Conservation (phyloP, 1,140 invertebrate species). For the Araneus ventricosus region DNA sequence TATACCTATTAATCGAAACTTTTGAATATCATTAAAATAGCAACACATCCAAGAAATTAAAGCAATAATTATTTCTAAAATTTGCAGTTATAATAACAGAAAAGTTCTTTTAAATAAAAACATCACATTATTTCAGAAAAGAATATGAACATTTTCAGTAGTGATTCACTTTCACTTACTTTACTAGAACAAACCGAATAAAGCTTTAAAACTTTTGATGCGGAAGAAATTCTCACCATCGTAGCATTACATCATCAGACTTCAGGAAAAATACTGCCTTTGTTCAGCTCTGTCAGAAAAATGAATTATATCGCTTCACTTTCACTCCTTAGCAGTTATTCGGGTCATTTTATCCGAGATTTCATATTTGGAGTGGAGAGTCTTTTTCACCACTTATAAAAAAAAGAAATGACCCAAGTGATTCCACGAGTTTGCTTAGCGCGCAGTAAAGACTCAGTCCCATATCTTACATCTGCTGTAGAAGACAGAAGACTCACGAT, state of each 20-base stretch:
- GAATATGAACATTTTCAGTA: not conserved
- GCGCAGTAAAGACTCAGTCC: not conserved
- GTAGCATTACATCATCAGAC: slow-evolving; percentile 35
- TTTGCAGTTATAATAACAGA: no score
- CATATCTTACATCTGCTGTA: not conserved
- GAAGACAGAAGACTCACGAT: not conserved
- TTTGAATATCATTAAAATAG: no score
- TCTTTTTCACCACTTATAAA: not conserved
- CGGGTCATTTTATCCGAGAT: slow-evolving; percentile 54
- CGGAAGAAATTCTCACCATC: slow-evolving; percentile 33
- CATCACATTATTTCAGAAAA: not conserved
- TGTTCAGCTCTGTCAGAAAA: slow-evolving; percentile 41
- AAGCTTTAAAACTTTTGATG: slow-evolving; percentile 7
- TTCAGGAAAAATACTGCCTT: slow-evolving; percentile 46
- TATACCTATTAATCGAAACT: no score
- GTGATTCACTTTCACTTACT: not conserved
- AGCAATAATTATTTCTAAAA: no score
- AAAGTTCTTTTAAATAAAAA: not conserved
- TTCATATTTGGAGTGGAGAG: slow-evolving; percentile 18
- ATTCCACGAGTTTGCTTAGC: not conserved
- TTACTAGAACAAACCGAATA: not conserved
- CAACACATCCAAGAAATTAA: no score
- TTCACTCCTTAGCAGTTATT: slow-evolving; percentile 51
- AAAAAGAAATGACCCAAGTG: slow-evolving; percentile 16
- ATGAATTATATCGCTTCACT: slow-evolving; percentile 50